Percentiles rank a stretch among this genome's conserved stretches.
These are phyloP conservation scores for Chinchilla lanigera DNA, from an alignment of 2,113 vertebrate genomes.

Conservation along the genomic window DNA sequence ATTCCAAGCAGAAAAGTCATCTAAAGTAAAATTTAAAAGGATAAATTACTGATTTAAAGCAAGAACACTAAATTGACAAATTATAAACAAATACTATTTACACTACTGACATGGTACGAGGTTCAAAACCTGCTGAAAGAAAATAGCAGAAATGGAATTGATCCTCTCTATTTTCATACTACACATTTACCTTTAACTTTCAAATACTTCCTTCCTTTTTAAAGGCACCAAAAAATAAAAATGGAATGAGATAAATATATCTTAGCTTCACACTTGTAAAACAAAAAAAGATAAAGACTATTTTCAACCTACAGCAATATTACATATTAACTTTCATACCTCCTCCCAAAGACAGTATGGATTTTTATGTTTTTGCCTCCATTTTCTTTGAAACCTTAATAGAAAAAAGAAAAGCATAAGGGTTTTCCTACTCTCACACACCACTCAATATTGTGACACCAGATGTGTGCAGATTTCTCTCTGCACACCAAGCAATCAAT, in stretches of 20 bases:
- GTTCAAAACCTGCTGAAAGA: not conserved
- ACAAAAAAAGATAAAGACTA: constrained; percentile 16
- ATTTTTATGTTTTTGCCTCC: not conserved
- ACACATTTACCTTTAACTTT: not conserved
- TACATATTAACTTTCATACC: not conserved
- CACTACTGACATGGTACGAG: not conserved
- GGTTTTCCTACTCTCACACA: not conserved
- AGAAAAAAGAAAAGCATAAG: not conserved
- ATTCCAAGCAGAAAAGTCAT: constrained; percentile 12
- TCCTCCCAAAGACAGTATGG: not conserved
- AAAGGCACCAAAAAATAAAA: constrained; percentile 7
- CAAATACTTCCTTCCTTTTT: not conserved
- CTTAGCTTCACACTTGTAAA: not conserved
- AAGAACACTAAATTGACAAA: constrained; percentile 18
- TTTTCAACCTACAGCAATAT: not conserved
- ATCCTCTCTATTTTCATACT: not conserved
- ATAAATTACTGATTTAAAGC: constrained; percentile 1
- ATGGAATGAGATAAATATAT: constrained; percentile 1
- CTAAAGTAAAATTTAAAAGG: constrained; percentile 18
- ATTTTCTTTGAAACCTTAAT: constrained; percentile 17
- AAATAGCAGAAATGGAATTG: not conserved
- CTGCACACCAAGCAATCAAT: not conserved
- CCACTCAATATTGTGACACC: not conserved
- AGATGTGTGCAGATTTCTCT: not conserved
- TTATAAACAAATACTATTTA: constrained; percentile 19